Percentiles rank a stretch among this genome's conserved stretches.
Conservation (phyloP, 2,113 vertebrate genomes). For the Struthio camelus region DNA sequence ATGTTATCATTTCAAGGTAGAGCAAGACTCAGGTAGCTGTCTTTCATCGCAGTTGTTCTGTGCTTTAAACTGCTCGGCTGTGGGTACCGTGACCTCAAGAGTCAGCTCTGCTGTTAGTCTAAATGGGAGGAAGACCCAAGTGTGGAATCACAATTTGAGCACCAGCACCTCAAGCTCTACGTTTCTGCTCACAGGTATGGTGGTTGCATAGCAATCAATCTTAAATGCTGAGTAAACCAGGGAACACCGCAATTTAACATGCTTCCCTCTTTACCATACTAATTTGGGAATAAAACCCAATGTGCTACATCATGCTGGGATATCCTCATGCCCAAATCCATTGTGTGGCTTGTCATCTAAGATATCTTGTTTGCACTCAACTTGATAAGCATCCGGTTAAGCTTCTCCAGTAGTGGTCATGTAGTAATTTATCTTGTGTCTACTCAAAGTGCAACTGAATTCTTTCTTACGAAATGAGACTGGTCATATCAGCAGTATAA, state of each 20-base stretch:
- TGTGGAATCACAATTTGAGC: background rate
- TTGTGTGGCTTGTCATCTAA: background rate
- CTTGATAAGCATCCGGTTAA: background rate
- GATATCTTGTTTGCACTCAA: background rate
- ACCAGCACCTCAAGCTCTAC: background rate
- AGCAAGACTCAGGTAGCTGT: background rate
- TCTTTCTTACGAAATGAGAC: background rate
- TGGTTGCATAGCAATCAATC: background rate
- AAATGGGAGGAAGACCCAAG: background rate
- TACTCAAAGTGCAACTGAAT: background rate
- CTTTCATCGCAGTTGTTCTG: background rate
- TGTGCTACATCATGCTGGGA: rapidly evolving
- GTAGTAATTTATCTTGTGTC: background rate
- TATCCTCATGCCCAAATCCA: background rate
- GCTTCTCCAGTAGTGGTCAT: background rate
- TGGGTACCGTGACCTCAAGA: background rate
- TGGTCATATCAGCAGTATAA: background rate
- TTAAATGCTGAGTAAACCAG: background rate
- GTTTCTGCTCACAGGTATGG: background rate
- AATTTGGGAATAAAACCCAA: background rate
- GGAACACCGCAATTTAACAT: background rate
- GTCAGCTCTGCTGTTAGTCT: background rate
- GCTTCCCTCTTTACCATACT: background rate
- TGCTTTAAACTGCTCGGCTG: background rate
- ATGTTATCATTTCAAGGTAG: background rate